These are phyloP conservation scores for Tethea ocularis DNA, from an alignment of 2,888 invertebrate species.

Conservation along the genomic window DNA sequence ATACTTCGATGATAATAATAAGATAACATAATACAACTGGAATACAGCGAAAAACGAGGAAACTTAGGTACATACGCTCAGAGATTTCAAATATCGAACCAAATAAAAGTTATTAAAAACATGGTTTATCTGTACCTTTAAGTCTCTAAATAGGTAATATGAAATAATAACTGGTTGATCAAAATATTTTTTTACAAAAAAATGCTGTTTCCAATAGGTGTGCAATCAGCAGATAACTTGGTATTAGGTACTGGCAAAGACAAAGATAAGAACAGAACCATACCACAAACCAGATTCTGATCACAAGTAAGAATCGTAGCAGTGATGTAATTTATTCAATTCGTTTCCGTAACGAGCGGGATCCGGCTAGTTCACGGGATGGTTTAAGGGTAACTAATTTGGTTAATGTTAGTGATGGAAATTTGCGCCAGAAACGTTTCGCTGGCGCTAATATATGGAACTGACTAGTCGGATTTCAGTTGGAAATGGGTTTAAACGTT, in stretches of 20 bases:
- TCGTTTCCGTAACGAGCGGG: slow-evolving; percentile 61
- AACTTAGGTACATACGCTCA: not conserved
- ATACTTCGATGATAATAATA: slow-evolving; percentile 42
- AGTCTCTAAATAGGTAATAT: no score
- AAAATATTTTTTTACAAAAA: no score
- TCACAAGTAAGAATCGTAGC: slow-evolving; percentile 33
- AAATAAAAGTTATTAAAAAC: no score
- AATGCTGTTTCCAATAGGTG: not conserved
- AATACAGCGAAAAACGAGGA: slow-evolving; percentile 13
- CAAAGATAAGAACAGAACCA: slow-evolving; percentile 5
- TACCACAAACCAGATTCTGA: slow-evolving; percentile 30
- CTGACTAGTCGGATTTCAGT: slow-evolving; percentile 83
- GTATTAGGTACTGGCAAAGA: not conserved
- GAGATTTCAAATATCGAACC: no score
- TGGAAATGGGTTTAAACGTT: slow-evolving; percentile 82
- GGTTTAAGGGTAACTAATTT: slow-evolving; percentile 79
- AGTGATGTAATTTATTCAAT: slow-evolving; percentile 64
- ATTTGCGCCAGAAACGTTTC: slow-evolving; percentile 78
- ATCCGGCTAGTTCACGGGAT: slow-evolving; percentile 58
- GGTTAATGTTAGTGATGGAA: slow-evolving; percentile 81
- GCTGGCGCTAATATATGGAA: slow-evolving; percentile 80
- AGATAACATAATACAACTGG: slow-evolving; percentile 47
- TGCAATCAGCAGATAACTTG: not conserved
- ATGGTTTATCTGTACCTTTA: no score
- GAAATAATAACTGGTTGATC: no score